Evolutionary conservation across 2,113 vertebrate genomes (phyloP).

Genomic region (Cettia cetti): DNA sequence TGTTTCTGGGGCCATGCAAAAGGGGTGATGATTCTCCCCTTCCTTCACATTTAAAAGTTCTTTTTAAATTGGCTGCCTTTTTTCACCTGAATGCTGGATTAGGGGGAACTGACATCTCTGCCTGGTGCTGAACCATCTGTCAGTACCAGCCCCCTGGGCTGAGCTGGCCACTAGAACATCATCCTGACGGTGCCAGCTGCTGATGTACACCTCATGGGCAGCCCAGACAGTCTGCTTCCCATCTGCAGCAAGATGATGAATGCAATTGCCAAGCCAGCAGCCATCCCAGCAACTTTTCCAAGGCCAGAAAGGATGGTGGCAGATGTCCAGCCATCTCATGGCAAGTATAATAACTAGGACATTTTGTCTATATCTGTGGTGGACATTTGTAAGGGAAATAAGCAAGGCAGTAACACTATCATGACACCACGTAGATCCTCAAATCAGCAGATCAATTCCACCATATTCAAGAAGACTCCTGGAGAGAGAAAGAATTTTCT

Average conservation of each 20-base stretch:
- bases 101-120: conserved; percentile 64
- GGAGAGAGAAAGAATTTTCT: background rate
- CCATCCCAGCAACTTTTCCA: conserved; percentile 67
- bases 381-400: background rate
- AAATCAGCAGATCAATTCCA: background rate
- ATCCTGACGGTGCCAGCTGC: conserved; percentile 77
- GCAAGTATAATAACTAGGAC: conserved; percentile 41
- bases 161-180: conserved; percentile 81
- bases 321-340: conserved; percentile 80
- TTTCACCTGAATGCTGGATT: background rate
- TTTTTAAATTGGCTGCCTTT: background rate
- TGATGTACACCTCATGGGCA: conserved; percentile 49
- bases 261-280: conserved; percentile 74
- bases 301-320: conserved; percentile 83
- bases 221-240: conserved; percentile 70
- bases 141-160: conserved; percentile 74
- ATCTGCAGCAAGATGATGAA: conserved; percentile 78
- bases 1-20: background rate
- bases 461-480: background rate
- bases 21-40: background rate
- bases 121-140: conserved; percentile 66
- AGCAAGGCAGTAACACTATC: rapidly evolving
- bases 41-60: background rate
- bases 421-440: rapidly evolving
- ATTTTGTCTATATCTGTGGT: background rate